Evolutionary conservation across 2,113 vertebrate species (phyloP).

Genomic region (Pogona vitticeps): DNA sequence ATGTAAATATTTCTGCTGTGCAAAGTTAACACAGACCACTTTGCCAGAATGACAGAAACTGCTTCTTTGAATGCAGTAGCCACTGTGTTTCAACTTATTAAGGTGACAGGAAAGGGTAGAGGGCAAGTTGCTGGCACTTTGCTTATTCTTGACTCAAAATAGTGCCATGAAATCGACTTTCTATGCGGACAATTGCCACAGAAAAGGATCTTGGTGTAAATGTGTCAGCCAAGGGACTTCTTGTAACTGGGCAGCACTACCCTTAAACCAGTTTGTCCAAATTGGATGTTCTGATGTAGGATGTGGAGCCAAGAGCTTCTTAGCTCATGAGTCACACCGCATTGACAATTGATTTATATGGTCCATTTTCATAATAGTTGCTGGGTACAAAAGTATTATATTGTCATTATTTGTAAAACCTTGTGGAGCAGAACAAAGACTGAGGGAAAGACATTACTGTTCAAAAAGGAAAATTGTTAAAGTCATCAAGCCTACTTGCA

Average conservation of each 20-base stretch:
- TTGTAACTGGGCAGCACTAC: slow-evolving; percentile 19
- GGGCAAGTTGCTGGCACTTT: slow-evolving; percentile 31
- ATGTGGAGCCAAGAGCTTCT: slow-evolving; percentile 10
- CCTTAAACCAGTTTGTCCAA: slow-evolving; percentile 1
- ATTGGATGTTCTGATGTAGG: not conserved
- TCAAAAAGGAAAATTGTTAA: slow-evolving; percentile 32
- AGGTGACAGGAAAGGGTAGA: not conserved
- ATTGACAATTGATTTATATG: slow-evolving; percentile 8
- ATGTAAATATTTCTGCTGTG: slow-evolving; percentile 20
- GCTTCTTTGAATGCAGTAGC: slow-evolving; percentile 43
- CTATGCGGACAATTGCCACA: slow-evolving; percentile 35
- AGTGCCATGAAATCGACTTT: slow-evolving; percentile 35
- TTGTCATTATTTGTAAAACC: slow-evolving; percentile 7
- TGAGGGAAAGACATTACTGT: slow-evolving; percentile 2
- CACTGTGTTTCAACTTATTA: slow-evolving; percentile 1
- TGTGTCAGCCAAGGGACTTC: slow-evolving; percentile 10
- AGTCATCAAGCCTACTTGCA: slow-evolving; percentile 52
- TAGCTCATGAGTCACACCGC: not conserved
- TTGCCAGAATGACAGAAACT: slow-evolving; percentile 41
- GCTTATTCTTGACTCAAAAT: slow-evolving; percentile 44
- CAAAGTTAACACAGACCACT: slow-evolving; percentile 21
- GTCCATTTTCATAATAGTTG: slow-evolving; percentile 27
- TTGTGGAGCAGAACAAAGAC: slow-evolving; percentile 28
- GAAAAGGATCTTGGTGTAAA: slow-evolving; percentile 25
- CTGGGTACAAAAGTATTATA: slow-evolving; percentile 5